Evolutionary conservation across 2,113 vertebrate species (phyloP), one percentile per base, ranked within the genome.

Genomic region (Mormoops blainvillei): DNA sequence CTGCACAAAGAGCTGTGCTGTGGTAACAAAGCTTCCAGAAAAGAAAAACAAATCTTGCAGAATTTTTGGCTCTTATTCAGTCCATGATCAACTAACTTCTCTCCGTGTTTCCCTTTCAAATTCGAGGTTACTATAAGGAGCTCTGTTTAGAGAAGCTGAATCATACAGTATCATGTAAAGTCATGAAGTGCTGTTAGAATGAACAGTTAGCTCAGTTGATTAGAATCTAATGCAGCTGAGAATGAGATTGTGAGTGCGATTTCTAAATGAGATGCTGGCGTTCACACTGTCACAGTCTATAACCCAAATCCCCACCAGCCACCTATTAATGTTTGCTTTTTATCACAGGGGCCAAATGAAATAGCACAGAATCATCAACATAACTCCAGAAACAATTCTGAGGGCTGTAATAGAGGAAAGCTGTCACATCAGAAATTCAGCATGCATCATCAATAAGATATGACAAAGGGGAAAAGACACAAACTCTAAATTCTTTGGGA

Each of bases 11-110:
- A 91, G 95, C 67, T 90, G 33, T 41, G 82, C 24, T 95, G 45
- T 93, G 77, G 28, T 4, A 87, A 76, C 94, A 97, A 80, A 83
- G 33, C 85, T 88, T 96, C 36, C 54, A 84, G 56, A 85, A 92
- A 96, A 94, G 89, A 63, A 94, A 97, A 97, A 94, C 73, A 92
- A 88, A 94, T 38, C 86, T 86, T 26, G 13, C 20, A 93, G 88
- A 73, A 67, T n/a, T 56, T 43, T 61, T 87, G 92, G 63, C 89
- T 93, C 38, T 88, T 61, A 76, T 7, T 95, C 58, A 83, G 20
- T 7, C 74, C 22, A 24, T 19, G 50, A 97, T 85, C 73, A 77
- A 14, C 50, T 63, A 77, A 12, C 43, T 63, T 92, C 67, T 97
- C 73, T 41, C 38, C 61, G 18, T 22, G 22, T 87, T 67, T 94